Evolutionary conservation across 2,888 invertebrate genomes (phyloP).

Genomic region (Clepsis dumicolana): DNA sequence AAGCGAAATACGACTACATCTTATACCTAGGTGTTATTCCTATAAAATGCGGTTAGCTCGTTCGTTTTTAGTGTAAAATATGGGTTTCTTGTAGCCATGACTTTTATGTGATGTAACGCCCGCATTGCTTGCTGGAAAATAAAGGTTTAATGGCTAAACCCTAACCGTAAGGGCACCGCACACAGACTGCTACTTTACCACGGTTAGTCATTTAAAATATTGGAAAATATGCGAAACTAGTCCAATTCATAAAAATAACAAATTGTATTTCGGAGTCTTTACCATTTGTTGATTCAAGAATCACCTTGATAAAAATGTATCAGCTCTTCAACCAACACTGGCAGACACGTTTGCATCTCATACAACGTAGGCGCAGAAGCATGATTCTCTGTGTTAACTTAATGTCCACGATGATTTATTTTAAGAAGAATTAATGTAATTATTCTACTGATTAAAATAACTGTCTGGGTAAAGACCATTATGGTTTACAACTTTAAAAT

Average conservation of each 20-base stretch:
- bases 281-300: too few relatives aligned
- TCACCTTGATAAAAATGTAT: neutral
- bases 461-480: neutral
- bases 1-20: neutral
- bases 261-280: too few relatives aligned
- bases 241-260: neutral
- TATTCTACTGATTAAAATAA: neutral
- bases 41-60: constrained; percentile 18
- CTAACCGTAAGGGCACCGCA: constrained; percentile 28
- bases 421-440: neutral
- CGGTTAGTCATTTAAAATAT: neutral
- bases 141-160: constrained; percentile 45
- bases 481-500: neutral
- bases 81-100: constrained; percentile 50
- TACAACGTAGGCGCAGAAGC: constrained; percentile 5
- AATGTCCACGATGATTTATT: neutral
- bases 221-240: neutral
- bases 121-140: constrained; percentile 47
- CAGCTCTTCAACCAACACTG: neutral
- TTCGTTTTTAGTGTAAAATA: constrained; percentile 46
- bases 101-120: constrained; percentile 54
- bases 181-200: constrained; percentile 5
- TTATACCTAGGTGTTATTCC: neutral
- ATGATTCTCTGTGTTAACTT: neutral
- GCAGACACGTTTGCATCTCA: constrained; percentile 3